Evolutionary conservation across 2,113 vertebrate genomes (phyloP), one percentile per base, ranked within the genome.

Genomic region (Morone chrysops): DNA sequence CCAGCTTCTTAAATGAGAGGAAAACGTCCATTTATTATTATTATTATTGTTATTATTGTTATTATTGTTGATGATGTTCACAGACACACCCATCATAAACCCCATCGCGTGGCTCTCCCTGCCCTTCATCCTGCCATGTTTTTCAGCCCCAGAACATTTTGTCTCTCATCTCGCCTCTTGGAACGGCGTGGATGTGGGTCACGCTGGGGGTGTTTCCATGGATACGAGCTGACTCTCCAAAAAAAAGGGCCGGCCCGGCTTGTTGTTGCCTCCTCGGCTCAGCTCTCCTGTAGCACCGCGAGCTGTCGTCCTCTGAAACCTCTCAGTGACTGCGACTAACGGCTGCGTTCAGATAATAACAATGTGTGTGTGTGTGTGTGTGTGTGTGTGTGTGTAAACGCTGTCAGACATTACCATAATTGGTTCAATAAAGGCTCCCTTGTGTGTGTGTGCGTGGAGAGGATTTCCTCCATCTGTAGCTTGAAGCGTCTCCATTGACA

Each of bases 131-230:
- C 45, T 68, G 20, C 4, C 73, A 1, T 66, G 74, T 85, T 81
- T 71, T 67, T 67, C 72, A 48, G 59, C 62, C 75, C 54, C 22
- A 25, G 81, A 78, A 90, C 89, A 88, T 92, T 90, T 82, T 79
- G 63, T 90, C 73, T 84, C 75, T 81, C 81, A 69, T 90, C 89
- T 84, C 11, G 57, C 68, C 70, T 80, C 83, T 89, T 59, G 84
- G 87, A 88, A 90, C 47, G 0, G 22, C 40, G 4, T 6, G 69
- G 72, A 92, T 94, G 89, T 93, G 91, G 91, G 91, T 92, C 87
- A 90, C 4, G 38, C 81, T 41, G 50, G 75, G 84, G 83, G 63
- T 53, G 92, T 93, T 91, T 77, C 92, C 87, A 93, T 91, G 90
- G 89, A 48, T 48, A 90, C 89, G 1, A 0, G 43, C 82, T 22